A percentile compares a stretch with the other conserved stretches of the same genome.
These are phyloP conservation scores for Peromyscus maniculatus DNA, from an alignment of 2,113 vertebrate genomes.

Conservation along the genomic window DNA sequence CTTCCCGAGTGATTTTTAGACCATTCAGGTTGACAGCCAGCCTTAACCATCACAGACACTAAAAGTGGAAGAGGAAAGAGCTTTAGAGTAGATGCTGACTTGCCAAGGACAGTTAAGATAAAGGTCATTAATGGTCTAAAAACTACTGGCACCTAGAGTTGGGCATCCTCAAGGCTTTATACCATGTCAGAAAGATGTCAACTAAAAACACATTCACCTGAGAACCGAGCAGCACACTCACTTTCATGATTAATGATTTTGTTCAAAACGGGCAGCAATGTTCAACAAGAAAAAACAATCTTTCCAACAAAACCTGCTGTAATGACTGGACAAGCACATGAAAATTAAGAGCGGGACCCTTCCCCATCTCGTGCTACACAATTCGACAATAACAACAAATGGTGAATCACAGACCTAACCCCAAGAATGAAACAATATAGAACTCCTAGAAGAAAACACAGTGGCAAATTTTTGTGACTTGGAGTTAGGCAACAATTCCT, in stretches of 20 bases:
- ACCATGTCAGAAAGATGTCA: constrained; percentile 36
- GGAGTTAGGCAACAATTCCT: background rate
- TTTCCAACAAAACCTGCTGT: background rate
- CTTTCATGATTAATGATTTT: background rate
- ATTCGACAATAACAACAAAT: too few species aligned
- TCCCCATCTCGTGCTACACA: background rate
- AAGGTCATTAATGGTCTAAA: background rate
- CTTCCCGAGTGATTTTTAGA: background rate
- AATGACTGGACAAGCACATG: background rate
- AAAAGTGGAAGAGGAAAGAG: background rate
- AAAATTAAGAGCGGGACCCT: background rate
- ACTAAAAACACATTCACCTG: background rate
- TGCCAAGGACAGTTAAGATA: background rate
- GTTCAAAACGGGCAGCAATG: background rate
- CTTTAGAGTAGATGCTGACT: background rate
- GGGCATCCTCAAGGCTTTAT: background rate
- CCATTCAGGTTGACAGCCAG: too few species aligned
- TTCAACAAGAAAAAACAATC: background rate
- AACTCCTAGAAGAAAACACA: constrained; percentile 12
- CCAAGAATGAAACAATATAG: background rate
- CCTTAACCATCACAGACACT: background rate
- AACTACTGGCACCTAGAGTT: background rate
- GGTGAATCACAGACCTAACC: background rate
- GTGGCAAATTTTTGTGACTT: background rate
- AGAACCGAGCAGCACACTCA: constrained; percentile 17